A percentile compares a stretch with the other conserved stretches of the same genome.
These are phyloP conservation scores for Rhinoraja longicauda DNA, from an alignment of 2,797 vertebrate genomes.

Conservation along the genomic window DNA sequence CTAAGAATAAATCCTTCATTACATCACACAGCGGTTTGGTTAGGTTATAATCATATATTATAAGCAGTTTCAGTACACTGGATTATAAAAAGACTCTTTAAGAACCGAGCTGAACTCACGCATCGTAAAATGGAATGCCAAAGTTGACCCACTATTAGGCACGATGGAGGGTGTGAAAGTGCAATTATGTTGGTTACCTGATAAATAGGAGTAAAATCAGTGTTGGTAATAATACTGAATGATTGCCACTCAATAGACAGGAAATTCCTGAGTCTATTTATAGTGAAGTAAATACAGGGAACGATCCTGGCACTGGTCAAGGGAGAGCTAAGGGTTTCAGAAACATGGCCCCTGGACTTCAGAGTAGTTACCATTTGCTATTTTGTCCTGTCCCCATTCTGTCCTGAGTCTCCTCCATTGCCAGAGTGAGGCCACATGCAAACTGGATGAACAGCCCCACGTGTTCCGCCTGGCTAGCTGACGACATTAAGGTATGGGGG, in stretches of 20 bases:
- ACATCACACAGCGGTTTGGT: not conserved
- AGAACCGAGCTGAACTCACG: not conserved
- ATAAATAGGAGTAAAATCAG: not conserved
- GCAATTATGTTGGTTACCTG: not conserved
- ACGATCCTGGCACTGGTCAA: no score
- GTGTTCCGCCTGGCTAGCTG: no score
- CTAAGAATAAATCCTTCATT: conserved; percentile 28
- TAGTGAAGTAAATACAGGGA: not conserved
- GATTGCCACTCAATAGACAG: not conserved
- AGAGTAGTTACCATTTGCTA: no score
- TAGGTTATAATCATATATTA: not conserved
- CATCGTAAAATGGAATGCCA: conserved; percentile 13
- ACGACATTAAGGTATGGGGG: no score
- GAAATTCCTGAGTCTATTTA: not conserved
- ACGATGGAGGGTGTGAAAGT: not conserved
- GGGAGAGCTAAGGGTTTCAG: not conserved
- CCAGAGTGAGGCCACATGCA: no score
- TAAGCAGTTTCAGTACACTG: not conserved
- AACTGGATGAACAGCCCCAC: no score
- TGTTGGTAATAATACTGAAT: not conserved
- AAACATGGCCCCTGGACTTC: no score
- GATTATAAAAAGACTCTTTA: not conserved
- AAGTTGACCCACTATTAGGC: not conserved
- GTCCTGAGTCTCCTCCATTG: no score
- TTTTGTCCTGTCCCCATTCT: no score